Conservation (phyloP, 2,888 invertebrate genomes). For the Salticus scenicus region DNA sequence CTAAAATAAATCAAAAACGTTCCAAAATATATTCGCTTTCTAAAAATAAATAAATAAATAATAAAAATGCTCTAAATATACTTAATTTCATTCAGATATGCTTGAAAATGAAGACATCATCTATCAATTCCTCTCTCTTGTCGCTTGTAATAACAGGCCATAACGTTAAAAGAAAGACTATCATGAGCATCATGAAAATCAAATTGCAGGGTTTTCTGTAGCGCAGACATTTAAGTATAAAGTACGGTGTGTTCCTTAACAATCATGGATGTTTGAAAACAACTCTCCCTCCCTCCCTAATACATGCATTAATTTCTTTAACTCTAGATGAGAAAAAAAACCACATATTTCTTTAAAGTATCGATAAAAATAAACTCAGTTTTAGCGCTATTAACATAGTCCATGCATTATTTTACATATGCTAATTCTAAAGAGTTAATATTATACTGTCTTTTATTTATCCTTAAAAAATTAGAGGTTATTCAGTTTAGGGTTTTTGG, state of each 20-base stretch:
- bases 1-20: too few relatives aligned
- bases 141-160: slow-evolving; percentile 58
- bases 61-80: slow-evolving; percentile 13
- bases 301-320: slow-evolving; percentile 52
- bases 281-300: slow-evolving; percentile 16
- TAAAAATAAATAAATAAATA: background rate
- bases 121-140: slow-evolving; percentile 45
- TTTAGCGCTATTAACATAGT: slow-evolving; percentile 29
- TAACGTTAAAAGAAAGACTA: background rate
- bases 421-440: slow-evolving; percentile 57
- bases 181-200: slow-evolving; percentile 12
- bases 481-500: slow-evolving; percentile 29
- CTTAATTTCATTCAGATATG: slow-evolving; percentile 43
- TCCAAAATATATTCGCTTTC: too few relatives aligned
- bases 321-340: slow-evolving; percentile 9
- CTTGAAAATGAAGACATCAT: slow-evolving; percentile 40
- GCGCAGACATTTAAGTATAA: slow-evolving; percentile 49
- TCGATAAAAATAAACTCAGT: slow-evolving; percentile 52
- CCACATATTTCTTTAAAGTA: slow-evolving; percentile 17
- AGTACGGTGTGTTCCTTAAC: slow-evolving; percentile 29
- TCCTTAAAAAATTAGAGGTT: background rate
- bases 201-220: slow-evolving; percentile 56
- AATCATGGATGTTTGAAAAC: slow-evolving; percentile 15
- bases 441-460: slow-evolving; percentile 18
- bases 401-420: slow-evolving; percentile 57